Conservation (phyloP, 1,140 invertebrate species). For the Magallana angulata region DNA sequence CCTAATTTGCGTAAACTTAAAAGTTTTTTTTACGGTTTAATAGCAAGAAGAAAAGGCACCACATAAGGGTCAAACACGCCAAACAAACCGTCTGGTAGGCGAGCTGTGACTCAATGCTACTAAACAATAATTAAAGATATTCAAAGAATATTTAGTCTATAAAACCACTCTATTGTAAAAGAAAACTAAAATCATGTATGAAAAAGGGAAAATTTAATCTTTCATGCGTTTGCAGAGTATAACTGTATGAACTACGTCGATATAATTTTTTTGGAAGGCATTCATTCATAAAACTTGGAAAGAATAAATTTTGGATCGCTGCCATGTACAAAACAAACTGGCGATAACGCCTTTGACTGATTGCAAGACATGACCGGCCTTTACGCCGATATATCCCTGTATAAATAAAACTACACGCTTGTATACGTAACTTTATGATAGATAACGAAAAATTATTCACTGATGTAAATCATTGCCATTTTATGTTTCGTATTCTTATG, state of each 20-base stretch:
- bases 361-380: neutral
- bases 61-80: neutral
- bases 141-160: too few species aligned
- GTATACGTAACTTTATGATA: constrained; percentile 22
- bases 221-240: neutral
- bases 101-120: too few species aligned
- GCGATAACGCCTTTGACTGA: constrained; percentile 19
- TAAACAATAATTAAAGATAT: too few species aligned
- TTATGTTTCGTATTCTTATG: too few species aligned
- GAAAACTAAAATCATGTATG: too few species aligned
- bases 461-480: too few species aligned
- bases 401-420: constrained; percentile 23
- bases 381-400: neutral
- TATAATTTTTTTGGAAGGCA: neutral
- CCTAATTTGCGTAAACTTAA: neutral
- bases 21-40: constrained; percentile 15
- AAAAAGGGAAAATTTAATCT: neutral
- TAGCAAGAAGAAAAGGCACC: neutral
- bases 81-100: neutral
- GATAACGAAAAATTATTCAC: neutral
- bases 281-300: constrained; percentile 20
- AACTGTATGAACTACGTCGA: neutral
- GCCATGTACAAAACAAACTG: neutral
- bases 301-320: constrained; percentile 22
- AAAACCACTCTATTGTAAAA: too few species aligned